Evolutionary conservation across 2,888 invertebrate genomes (phyloP).

Genomic region (Thecophora atra): DNA sequence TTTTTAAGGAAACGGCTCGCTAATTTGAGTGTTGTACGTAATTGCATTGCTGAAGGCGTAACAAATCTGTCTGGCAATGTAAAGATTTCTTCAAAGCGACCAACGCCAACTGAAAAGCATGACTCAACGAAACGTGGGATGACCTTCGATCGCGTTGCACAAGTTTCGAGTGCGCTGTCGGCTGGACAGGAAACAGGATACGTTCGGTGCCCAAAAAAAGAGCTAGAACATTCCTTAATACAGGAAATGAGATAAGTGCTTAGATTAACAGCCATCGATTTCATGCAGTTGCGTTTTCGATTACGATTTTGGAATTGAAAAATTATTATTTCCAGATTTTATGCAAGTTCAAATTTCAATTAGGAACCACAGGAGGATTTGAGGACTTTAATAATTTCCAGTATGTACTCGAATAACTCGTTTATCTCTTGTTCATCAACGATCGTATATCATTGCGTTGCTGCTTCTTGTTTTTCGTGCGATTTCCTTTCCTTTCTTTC

Average conservation of each 20-base stretch:
- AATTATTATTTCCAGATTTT: neutral
- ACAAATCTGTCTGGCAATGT: slow-evolving; percentile 31
- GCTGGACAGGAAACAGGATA: slow-evolving; percentile 13
- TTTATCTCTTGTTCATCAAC: too few species aligned
- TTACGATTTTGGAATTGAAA: neutral
- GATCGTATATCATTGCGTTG: neutral
- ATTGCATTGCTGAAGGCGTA: slow-evolving; percentile 27
- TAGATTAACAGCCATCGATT: neutral
- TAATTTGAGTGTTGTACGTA: slow-evolving; percentile 13
- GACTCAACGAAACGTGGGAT: slow-evolving; percentile 18
- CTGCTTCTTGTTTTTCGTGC: neutral
- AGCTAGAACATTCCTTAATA: neutral
- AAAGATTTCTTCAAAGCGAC: neutral
- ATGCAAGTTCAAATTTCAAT: neutral
- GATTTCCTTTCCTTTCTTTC: neutral
- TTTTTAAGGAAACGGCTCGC: neutral
- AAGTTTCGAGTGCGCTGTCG: neutral
- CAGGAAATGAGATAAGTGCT: too few species aligned
- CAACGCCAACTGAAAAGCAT: neutral
- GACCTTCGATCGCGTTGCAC: neutral
- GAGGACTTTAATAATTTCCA: too few species aligned
- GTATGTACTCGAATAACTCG: neutral
- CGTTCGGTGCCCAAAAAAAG: neutral
- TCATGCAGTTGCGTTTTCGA: too few species aligned
- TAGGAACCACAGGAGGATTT: neutral